These are phyloP conservation scores for Charadrius vociferus DNA, from an alignment of 2,113 vertebrate species.

Conservation along the genomic window DNA sequence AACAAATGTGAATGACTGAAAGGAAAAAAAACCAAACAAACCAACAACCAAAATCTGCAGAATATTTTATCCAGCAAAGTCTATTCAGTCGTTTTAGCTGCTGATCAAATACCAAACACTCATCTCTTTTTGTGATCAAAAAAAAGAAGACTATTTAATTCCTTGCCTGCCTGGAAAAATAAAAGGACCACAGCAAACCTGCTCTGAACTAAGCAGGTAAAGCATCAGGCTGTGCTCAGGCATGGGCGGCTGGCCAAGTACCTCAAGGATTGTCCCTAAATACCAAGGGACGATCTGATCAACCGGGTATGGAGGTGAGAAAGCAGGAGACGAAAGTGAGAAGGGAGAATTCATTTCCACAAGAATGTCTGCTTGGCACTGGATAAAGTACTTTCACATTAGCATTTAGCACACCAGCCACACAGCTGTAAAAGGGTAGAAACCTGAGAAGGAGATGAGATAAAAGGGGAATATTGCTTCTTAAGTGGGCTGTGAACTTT, in stretches of 20 bases:
- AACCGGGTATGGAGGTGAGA: neutral
- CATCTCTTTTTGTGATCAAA: neutral
- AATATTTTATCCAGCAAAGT: neutral
- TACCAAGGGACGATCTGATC: neutral
- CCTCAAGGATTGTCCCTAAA: constrained; percentile 7
- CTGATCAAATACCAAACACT: neutral
- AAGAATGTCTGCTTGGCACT: constrained; percentile 49
- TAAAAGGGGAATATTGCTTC: constrained; percentile 66
- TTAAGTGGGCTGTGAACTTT: constrained; percentile 68
- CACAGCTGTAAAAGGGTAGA: constrained; percentile 46
- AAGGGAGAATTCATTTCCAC: constrained; percentile 44
- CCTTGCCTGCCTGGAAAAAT: neutral
- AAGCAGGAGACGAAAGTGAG: neutral
- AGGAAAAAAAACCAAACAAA: neutral
- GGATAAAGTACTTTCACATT: constrained; percentile 52
- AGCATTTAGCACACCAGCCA: constrained; percentile 57
- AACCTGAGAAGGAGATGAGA: constrained; percentile 54
- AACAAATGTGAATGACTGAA: constrained; percentile 26
- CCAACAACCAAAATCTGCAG: neutral
- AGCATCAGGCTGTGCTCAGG: neutral
- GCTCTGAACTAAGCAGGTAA: neutral
- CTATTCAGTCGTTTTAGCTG: neutral
- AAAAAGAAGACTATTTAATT: neutral
- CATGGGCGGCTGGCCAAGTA: neutral
- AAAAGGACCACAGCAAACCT: neutral